Evolutionary conservation across 2,797 vertebrate genomes (phyloP), one percentile per base, ranked within the genome.

Genomic region (Clamator glandarius): DNA sequence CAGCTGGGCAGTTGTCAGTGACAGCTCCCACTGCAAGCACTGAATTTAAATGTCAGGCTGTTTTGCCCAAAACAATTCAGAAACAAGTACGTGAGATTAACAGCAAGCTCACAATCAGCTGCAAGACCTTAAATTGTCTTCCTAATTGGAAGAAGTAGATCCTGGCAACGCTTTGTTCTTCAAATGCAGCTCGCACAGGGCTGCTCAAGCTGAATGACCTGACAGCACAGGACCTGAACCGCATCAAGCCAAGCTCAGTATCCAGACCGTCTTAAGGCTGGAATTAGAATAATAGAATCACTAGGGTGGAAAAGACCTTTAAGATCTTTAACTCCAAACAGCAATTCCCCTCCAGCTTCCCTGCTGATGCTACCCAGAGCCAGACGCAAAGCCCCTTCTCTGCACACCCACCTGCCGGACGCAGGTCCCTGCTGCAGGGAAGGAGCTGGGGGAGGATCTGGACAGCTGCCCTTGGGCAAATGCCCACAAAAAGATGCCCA

Each of bases 181-280:
- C 1, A 1, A 11, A 1, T 11, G 5, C 8, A 6, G 17, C 54
- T 29, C 3, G 1, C 48, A 0, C 5, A 8, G 67, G 35, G 33
- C 67, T 20, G 66, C 14, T 42, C 5, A 5, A 1, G 73, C 61
- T 12, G 42, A 14, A 13, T 2, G 15, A 4, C 11, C 59, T 6
- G 3, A 2, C 6, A 21, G 66, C 58, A 6, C 36, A 4, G 42
- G 7, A 15, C 59, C 19, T 1, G 1, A 0, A 1, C 51, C 1
- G 39, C 67, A 3, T 0, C 0, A 8, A 61, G 54, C 55, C 52
- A 5, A 2, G 7, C 36, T 8, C 10, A 2, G 2, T 18, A 58
- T 12, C 17, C 3, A 9, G 13, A 11, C 18, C 4, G 0, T 1
- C 77, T 5, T 0, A 33, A 20, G 2, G 1, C 19, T 0, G 18